Evolutionary conservation across 2,113 vertebrate species (phyloP), one percentile per base, ranked within the genome.

Genomic region (Microcebus tavaratra): DNA sequence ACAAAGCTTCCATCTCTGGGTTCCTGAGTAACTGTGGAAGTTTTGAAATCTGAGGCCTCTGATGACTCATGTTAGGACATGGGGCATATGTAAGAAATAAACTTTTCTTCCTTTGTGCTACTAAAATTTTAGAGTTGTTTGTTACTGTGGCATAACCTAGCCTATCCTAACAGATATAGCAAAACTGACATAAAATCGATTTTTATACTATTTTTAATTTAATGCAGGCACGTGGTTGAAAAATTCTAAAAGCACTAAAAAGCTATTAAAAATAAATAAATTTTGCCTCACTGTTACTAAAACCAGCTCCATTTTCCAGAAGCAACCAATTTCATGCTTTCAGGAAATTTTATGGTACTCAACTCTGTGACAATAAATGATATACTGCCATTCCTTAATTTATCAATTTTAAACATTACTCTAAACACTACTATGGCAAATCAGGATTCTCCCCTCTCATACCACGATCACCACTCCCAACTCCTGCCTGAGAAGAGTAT

Each of bases 281-380:
- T 61, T 12, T 75, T 83, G 55, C 27, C 39, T 95, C 31, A 75
- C 21, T 39, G 23, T 96, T 94, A 55, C 45, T 12, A 48, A 97
- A 95, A 85, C 18, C 7, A 96, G 12, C 36, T 93, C 10, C 29
- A 73, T 73, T 96, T 39, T 57, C 34, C 39, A 79, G 45, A 93
- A 82, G 82, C 45, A 96, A 82, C 45, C 88, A 78, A 48, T 95
- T 81, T 95, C 65, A 91, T 9, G 2, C 45, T 75, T 93, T 68
- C 18, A 86, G 73, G 10, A 91, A 93, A 96, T 78, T 50, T 86
- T 78, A 82, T 21, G 39, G 34, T 63, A 31, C 36, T 87, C n/a
- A 68, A 39, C 6, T 67, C 63, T 50, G 23, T 76, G 81, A 61
- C 15, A 65, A 21, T 76, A 75, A 75, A 80, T 45, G 78, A 34